A percentile compares a stretch with the other conserved stretches of the same genome.
phyloP scores from a whole-genome alignment of 2,113 vertebrate genomes.

The Corydoras maculifer region DNA sequence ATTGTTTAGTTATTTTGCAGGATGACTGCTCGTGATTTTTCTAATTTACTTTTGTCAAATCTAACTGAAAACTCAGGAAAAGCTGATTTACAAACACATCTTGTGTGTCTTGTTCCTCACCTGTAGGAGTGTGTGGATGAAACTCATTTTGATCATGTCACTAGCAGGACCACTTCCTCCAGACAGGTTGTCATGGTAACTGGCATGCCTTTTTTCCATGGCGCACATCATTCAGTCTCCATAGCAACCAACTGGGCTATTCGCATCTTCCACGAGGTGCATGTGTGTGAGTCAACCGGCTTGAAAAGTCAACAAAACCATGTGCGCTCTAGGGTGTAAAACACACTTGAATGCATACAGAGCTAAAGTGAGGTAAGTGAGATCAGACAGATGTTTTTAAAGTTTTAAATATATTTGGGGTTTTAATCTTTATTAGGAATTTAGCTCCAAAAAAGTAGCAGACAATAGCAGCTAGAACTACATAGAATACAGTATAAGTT shows the following conservation, averaged over 20 bases:
- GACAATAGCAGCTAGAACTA: no score
- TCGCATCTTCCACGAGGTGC: constrained; percentile 27
- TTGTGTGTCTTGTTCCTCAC: constrained; percentile 33
- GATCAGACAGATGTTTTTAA: neutral
- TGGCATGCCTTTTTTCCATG: constrained; percentile 41
- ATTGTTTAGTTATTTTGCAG: no score
- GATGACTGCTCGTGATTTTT: no score
- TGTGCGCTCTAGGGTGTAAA: constrained; percentile 7
- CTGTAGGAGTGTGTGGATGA: constrained; percentile 43
- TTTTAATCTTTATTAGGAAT: no score
- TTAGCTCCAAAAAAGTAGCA: no score
- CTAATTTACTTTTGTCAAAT: no score
- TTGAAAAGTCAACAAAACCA: constrained; percentile 34
- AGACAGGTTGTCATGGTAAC: constrained; percentile 59
- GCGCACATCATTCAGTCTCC: constrained; percentile 52
- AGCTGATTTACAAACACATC: neutral
- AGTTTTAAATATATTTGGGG: no score
- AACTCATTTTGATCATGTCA: constrained; percentile 33
- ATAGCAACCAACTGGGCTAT: constrained; percentile 54
- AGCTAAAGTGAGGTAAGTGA: neutral
- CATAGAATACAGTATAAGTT: no score
- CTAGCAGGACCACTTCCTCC: constrained; percentile 46
- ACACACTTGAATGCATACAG: neutral
- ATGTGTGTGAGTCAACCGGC: constrained; percentile 22
- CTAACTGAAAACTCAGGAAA: no score